phyloP scores from a whole-genome alignment of 23 tunicate species.

The Phallusia fumigata region DNA sequence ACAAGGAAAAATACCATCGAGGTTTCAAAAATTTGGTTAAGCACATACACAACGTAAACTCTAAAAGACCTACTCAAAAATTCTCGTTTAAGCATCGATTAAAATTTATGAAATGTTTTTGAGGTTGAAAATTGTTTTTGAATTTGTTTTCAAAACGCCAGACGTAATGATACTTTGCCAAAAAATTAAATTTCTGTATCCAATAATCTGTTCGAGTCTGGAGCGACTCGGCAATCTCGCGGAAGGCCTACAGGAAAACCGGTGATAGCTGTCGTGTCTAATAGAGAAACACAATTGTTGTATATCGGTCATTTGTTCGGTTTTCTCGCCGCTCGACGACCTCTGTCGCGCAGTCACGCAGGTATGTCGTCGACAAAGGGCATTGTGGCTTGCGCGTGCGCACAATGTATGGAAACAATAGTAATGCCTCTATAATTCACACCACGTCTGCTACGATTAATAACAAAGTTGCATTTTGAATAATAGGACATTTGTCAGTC shows the following conservation, averaged over 20 bases:
- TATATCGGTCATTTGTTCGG: constrained; percentile 1
- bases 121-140: too few species aligned
- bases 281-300: background rate
- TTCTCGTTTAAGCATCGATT: too few species aligned
- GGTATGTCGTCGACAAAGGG: background rate
- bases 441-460: constrained; percentile 17
- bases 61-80: too few species aligned
- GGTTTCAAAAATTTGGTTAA: too few species aligned
- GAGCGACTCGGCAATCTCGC: background rate
- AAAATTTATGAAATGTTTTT: too few species aligned
- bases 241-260: background rate
- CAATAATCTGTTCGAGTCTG: constrained; percentile 1
- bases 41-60: too few species aligned
- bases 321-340: background rate
- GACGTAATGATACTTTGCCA: background rate
- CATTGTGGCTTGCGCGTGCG: constrained; percentile 4
- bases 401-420: constrained; percentile 12
- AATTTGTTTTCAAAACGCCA: too few species aligned
- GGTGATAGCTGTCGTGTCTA: background rate
- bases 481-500: background rate
- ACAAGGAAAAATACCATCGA: too few species aligned
- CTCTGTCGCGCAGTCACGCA: background rate
- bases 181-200: background rate
- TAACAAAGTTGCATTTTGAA: constrained; percentile 17
- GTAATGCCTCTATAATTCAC: constrained; percentile 1